These are phyloP conservation scores for Condylostylus longicornis DNA, from an alignment of 1,140 invertebrate species.

Conservation along the genomic window DNA sequence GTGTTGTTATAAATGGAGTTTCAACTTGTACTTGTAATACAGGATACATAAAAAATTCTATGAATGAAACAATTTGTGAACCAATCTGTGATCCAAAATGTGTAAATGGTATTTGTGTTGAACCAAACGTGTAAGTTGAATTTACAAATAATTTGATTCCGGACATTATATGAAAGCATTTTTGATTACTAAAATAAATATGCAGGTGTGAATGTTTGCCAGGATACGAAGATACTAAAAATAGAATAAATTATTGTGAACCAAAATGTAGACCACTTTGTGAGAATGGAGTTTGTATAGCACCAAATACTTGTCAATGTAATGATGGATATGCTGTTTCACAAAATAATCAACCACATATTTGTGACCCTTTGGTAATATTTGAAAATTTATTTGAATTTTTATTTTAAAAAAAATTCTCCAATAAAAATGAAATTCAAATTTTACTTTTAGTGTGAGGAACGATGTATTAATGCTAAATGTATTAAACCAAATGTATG, in stretches of 20 bases:
- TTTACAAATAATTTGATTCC: background rate
- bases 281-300: slow-evolving; percentile 20
- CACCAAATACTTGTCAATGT: slow-evolving; percentile 22
- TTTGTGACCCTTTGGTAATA: slow-evolving; percentile 13
- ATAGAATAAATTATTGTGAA: slow-evolving; percentile 15
- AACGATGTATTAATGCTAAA: slow-evolving; percentile 36
- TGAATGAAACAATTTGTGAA: slow-evolving; percentile 28
- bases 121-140: slow-evolving; percentile 32
- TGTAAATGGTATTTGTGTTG: slow-evolving; percentile 35
- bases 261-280: slow-evolving; percentile 31
- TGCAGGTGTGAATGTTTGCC: slow-evolving; percentile 16
- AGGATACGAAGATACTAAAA: slow-evolving; percentile 23
- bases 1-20: slow-evolving; percentile 8
- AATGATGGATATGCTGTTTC: slow-evolving; percentile 17
- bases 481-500: slow-evolving; percentile 34
- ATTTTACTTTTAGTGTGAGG: no score
- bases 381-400: slow-evolving; percentile 19
- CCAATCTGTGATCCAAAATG: slow-evolving; percentile 32
- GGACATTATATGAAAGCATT: no score
- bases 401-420: no score
- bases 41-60: slow-evolving; percentile 15
- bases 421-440: slow-evolving; percentile 31
- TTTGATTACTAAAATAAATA: no score
- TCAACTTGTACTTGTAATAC: slow-evolving; percentile 25
- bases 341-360: slow-evolving; percentile 18